These are phyloP conservation scores for Antheraea pernyi DNA, from an alignment of 1,140 invertebrate species.

Conservation along the genomic window DNA sequence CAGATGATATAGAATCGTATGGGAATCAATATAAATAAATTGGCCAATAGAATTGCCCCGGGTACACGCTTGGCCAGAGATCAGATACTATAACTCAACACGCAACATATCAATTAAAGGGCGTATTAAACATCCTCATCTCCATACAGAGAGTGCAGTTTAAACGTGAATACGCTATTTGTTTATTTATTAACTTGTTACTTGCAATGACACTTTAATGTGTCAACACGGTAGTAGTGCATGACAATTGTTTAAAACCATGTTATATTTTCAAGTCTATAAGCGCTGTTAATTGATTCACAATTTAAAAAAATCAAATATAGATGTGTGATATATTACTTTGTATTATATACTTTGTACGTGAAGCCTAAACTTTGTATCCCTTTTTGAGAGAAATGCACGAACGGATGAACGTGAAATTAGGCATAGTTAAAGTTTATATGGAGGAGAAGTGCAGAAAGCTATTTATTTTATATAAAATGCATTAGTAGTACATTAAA, in stretches of 20 bases:
- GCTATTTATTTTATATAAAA: too few relatives aligned
- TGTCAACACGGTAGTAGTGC: constrained; percentile 9
- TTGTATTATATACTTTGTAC: too few relatives aligned
- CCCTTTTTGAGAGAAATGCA: too few relatives aligned
- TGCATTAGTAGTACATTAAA: too few relatives aligned
- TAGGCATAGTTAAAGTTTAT: too few relatives aligned
- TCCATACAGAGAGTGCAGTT: constrained; percentile 45
- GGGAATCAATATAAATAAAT: constrained; percentile 75
- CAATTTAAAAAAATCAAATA: too few relatives aligned
- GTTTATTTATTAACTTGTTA: constrained; percentile 37
- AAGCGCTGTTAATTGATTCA: too few relatives aligned
- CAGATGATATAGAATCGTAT: constrained; percentile 62
- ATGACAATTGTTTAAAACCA: constrained; percentile 5
- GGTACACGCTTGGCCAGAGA: constrained; percentile 52
- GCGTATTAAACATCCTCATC: constrained; percentile 56
- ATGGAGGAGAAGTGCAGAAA: too few relatives aligned
- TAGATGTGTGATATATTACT: too few relatives aligned
- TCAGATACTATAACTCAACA: constrained; percentile 67
- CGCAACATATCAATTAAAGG: constrained; percentile 72
- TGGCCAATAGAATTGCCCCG: constrained; percentile 65
- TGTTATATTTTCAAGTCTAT: not conserved
- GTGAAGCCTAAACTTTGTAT: too few relatives aligned
- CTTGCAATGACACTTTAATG: constrained; percentile 13
- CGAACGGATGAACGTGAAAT: too few relatives aligned
- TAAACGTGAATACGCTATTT: constrained; percentile 39